phyloP scores from a whole-genome alignment of 2,888 invertebrate species.

The Bombylius major region DNA sequence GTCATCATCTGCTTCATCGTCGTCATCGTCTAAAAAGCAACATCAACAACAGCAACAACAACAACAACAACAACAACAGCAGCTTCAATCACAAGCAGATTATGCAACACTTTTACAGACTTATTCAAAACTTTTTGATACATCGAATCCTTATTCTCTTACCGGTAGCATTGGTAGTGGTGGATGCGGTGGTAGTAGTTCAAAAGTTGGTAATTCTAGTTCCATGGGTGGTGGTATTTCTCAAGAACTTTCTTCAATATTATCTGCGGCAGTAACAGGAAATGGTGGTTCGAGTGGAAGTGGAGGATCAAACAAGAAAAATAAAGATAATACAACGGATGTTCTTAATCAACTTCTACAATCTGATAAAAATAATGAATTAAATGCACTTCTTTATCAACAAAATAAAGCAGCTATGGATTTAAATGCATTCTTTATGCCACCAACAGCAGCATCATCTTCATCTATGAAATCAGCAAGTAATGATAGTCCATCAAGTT shows the following conservation, averaged over 20 bases:
- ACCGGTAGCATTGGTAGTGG: constrained; percentile 3
- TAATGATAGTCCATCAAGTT: constrained; percentile 26
- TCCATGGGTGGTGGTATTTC: constrained; percentile 15
- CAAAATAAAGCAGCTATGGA: constrained; percentile 33
- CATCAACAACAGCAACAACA: constrained; percentile 19
- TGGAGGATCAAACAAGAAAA: constrained; percentile 13
- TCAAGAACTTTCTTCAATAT: constrained; percentile 26
- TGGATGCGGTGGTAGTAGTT: constrained; percentile 17
- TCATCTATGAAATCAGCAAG: constrained; percentile 14
- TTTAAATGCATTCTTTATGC: constrained; percentile 30
- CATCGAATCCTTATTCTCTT: constrained; percentile 25
- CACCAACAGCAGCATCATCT: constrained; percentile 24
- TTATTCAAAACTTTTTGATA: constrained; percentile 34
- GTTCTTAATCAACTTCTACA: constrained; percentile 33
- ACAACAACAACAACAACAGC: constrained; percentile 24
- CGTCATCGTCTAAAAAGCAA: constrained; percentile 15
- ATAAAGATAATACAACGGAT: constrained; percentile 19
- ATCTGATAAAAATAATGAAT: constrained; percentile 28
- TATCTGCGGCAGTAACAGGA: constrained; percentile 17
- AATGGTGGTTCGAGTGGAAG: constrained; percentile 21
- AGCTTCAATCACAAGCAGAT: constrained; percentile 25
- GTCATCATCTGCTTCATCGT: constrained; percentile 4
- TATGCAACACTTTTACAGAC: constrained; percentile 32
- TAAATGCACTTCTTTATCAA: constrained; percentile 27
- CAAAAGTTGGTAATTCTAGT: constrained; percentile 5